A percentile compares a stretch with the other conserved stretches of the same genome.
phyloP scores from a whole-genome alignment of 1,140 invertebrate genomes.

The Cryptotermes secundus region DNA sequence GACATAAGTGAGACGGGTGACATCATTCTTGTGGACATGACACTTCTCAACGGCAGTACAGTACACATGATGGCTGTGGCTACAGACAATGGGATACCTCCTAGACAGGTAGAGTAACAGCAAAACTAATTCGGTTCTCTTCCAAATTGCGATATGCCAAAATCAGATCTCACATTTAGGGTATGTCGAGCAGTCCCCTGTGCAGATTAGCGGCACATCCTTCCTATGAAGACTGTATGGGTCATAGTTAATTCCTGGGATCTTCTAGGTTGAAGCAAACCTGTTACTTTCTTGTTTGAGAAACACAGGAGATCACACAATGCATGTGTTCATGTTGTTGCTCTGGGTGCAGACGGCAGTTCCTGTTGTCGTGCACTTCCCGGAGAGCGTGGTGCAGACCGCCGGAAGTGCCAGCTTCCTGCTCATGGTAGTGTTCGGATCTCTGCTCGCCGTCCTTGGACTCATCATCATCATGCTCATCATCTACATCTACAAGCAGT shows the following conservation, averaged over 20 bases:
- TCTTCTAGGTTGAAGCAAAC: too few species aligned
- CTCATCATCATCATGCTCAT: conserved; percentile 72
- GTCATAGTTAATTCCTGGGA: too few species aligned
- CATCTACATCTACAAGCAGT: conserved; percentile 76
- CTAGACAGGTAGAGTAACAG: conserved; percentile 55
- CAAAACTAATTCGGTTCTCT: too few species aligned
- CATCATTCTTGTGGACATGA: conserved; percentile 48
- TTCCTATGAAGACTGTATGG: too few species aligned
- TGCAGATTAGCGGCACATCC: too few species aligned
- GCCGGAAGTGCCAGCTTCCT: conserved; percentile 56
- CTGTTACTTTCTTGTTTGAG: too few species aligned
- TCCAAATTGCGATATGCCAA: too few species aligned
- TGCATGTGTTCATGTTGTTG: too few species aligned
- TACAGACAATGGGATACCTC: conserved; percentile 73
- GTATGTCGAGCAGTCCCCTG: too few species aligned
- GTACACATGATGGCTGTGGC: conserved; percentile 74
- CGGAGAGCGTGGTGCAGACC: conserved; percentile 52
- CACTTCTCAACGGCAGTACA: conserved; percentile 47
- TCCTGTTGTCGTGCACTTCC: conserved; percentile 72
- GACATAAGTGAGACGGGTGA: conserved; percentile 55
- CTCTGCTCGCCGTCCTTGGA: conserved; percentile 67
- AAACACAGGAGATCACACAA: too few species aligned
- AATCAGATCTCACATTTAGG: too few species aligned
- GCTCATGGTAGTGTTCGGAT: conserved; percentile 67
- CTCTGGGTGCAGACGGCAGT: conserved; percentile 59